phyloP scores from a whole-genome alignment of 2,888 invertebrate species.

The Ashinkailepas kermadecensis region DNA sequence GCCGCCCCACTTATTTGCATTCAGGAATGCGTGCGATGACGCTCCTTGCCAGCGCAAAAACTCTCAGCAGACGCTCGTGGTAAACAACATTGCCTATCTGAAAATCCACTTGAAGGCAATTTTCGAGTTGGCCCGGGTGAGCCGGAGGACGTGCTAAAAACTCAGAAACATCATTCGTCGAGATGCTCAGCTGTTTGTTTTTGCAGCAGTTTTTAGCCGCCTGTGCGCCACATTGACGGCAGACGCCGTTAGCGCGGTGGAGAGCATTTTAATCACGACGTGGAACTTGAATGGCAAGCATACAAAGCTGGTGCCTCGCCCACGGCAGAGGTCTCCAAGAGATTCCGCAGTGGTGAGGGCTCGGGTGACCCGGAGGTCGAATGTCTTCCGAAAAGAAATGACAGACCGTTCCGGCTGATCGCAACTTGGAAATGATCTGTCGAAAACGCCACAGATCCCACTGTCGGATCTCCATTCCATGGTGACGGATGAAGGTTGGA shows the following conservation, averaged over 20 bases:
- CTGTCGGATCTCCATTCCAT: too few relatives aligned
- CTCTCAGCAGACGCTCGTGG: neutral
- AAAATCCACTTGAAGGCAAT: neutral
- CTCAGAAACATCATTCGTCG: neutral
- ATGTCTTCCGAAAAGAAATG: too few relatives aligned
- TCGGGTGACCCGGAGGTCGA: too few relatives aligned
- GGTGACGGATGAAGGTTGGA: too few relatives aligned
- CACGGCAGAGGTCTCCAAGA: too few relatives aligned
- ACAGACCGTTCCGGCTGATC: too few relatives aligned
- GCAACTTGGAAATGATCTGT: too few relatives aligned
- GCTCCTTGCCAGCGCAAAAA: neutral
- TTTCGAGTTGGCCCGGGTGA: neutral
- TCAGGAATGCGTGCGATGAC: neutral
- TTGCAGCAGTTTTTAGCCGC: neutral
- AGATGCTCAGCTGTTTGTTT: conserved; percentile 1
- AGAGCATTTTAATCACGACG: neutral
- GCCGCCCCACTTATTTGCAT: neutral
- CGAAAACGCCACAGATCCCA: too few relatives aligned
- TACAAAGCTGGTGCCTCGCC: too few relatives aligned
- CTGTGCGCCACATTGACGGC: neutral
- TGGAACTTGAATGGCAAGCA: too few relatives aligned
- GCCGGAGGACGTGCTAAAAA: neutral
- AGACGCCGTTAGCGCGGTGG: neutral
- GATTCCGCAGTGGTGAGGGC: too few relatives aligned
- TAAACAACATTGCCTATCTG: neutral